Evolutionary conservation across 2,113 vertebrate species (phyloP).

Genomic region (Lichenostomus cassidix): DNA sequence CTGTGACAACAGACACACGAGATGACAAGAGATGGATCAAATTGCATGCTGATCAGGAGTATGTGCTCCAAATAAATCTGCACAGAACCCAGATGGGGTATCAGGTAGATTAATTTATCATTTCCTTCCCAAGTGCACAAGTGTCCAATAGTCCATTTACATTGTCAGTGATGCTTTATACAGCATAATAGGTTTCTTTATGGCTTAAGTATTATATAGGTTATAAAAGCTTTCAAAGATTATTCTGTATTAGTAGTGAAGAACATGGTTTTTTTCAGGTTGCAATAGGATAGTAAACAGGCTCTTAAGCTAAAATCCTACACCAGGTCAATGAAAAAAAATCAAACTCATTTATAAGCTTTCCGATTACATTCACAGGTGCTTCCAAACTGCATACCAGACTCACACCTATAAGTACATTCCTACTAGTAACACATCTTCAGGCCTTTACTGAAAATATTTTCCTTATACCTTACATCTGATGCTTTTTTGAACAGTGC

Average conservation of each 20-base stretch:
- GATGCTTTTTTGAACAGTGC: background rate
- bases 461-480: background rate
- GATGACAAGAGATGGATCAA: conserved; percentile 85
- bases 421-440: background rate
- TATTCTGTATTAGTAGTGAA: background rate
- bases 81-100: conserved; percentile 80
- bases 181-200: background rate
- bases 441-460: background rate
- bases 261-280: background rate
- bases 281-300: background rate
- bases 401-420: background rate
- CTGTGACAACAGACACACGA: conserved; percentile 64
- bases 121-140: conserved; percentile 46
- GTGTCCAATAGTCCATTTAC: background rate
- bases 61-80: conserved; percentile 91
- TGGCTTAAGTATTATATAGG: conserved; percentile 4
- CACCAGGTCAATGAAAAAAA: background rate
- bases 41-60: conserved; percentile 95
- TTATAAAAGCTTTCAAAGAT: conserved; percentile 24
- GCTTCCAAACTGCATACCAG: background rate
- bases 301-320: background rate
- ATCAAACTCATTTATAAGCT: background rate
- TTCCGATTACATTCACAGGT: background rate
- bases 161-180: background rate
- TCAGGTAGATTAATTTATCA: conserved; percentile 77